These are phyloP conservation scores for Caradrina clavipalpis DNA, from an alignment of 2,888 invertebrate species.

Conservation along the genomic window DNA sequence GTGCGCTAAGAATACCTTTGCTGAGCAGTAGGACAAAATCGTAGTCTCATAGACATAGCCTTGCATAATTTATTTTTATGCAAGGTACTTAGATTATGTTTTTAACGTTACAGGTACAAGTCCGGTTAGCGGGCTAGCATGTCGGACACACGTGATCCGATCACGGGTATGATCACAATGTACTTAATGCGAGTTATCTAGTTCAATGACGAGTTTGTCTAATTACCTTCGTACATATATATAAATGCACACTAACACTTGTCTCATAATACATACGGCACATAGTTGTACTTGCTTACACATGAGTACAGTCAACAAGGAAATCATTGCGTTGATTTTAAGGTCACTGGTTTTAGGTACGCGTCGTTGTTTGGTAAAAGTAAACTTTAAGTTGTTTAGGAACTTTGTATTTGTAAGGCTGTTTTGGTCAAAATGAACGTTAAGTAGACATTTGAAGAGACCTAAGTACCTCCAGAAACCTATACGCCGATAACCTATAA, in stretches of 20 bases:
- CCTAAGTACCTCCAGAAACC: not conserved
- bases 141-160: slow-evolving; percentile 45
- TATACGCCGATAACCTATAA: too few relatives aligned
- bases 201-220: slow-evolving; percentile 64
- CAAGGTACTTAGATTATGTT: slow-evolving; percentile 12
- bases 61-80: slow-evolving; percentile 29
- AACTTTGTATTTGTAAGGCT: not conserved
- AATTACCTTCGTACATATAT: slow-evolving; percentile 57
- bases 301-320: slow-evolving; percentile 63
- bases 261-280: slow-evolving; percentile 10
- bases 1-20: not conserved
- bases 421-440: not conserved
- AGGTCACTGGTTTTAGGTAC: slow-evolving; percentile 74
- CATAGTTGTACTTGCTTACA: too few relatives aligned
- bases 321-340: slow-evolving; percentile 64
- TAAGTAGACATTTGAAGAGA: not conserved
- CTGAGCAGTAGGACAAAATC: not conserved
- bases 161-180: slow-evolving; percentile 39
- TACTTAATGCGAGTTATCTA: slow-evolving; percentile 57
- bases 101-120: slow-evolving; percentile 19
- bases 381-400: slow-evolving; percentile 23
- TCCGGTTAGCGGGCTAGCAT: slow-evolving; percentile 34
- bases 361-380: slow-evolving; percentile 55
- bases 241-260: slow-evolving; percentile 17
- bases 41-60: not conserved